Conservation (phyloP, 2,113 vertebrate genomes). For the Rhineura floridana region DNA sequence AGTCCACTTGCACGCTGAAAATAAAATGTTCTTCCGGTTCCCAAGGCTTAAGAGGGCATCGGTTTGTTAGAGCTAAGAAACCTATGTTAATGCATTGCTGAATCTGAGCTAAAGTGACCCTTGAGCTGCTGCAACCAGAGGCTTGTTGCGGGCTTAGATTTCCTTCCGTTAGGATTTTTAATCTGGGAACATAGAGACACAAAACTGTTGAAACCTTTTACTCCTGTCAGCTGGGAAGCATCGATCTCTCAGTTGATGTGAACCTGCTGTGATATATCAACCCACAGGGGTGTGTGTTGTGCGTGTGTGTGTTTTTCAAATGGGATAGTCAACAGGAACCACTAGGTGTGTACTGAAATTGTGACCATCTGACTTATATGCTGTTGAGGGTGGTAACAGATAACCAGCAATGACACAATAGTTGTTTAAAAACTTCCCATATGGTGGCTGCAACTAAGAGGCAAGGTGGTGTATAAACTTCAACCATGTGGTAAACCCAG, state of each 20-base stretch:
- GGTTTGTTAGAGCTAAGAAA: background rate
- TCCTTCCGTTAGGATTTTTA: background rate
- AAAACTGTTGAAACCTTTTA: background rate
- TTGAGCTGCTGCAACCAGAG: background rate
- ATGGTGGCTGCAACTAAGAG: background rate
- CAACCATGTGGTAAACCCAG: background rate
- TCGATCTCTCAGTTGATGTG: background rate
- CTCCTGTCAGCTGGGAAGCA: background rate
- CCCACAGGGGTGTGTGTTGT: background rate
- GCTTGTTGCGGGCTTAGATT: rapidly evolving
- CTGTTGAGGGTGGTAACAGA: background rate
- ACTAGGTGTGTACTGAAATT: rapidly evolving
- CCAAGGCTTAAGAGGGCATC: background rate
- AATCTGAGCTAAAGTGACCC: background rate
- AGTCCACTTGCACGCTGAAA: background rate
- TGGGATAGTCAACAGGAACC: background rate
- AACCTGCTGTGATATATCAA: background rate
- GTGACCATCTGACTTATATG: background rate
- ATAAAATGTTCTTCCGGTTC: background rate
- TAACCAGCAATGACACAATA: background rate
- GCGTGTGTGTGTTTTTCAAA: background rate
- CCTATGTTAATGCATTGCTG: background rate
- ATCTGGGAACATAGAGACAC: background rate
- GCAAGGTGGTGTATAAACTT: background rate
- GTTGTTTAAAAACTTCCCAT: background rate